Base-by-base conservation (phyloP, 2,797 vertebrate genomes). In the Microctenopoma lineatum region DNA sequence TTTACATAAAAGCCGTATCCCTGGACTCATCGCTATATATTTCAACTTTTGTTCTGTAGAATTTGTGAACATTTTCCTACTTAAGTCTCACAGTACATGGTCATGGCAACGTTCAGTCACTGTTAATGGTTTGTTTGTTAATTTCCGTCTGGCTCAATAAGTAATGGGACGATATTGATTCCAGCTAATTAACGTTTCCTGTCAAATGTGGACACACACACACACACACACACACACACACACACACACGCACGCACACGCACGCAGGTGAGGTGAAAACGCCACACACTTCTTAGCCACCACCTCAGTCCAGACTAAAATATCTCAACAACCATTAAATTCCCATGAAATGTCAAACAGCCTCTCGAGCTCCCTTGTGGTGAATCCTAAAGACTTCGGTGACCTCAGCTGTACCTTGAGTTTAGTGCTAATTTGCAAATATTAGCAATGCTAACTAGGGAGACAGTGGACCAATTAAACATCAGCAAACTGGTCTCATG, bases 151-250 rank as follows among this genome's bases (percentile, higher is more conserved):
- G 59, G 58, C 61, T 70, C 66, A 47, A 51, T 87, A 80, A 78
- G 79, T 75, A 80, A 81, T 75, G 29, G 42, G 45, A 61, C 10
- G 15, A 3, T 59, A 83, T 81, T 83, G 77, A 80, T 77, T 81
- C 47, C 3, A 61, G 48, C 51, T 79, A 80, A 83, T 77, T 73
- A 69, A 70, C 50, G 52, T 71, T 80, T 70, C 53, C 71, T 70
- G 54, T 65, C 66, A 59, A 70, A 73, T 36, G 50, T 46, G 52
- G 69, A 13, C 36, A 18, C 50, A 41, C 59, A 62, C 27, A 59
- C 27, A 59, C 27, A 70, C 63, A 54, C n/a, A n/a, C n/a, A n/a
- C n/a, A n/a, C n/a, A n/a, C n/a, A n/a, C n/a, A n/a, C n/a, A n/a
- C n/a, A 13, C 36, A 18, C 50, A 41, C 59, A 62, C 27, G 55